These are phyloP conservation scores for Coptotermes formosanus DNA, from an alignment of 1,140 invertebrate genomes.

Conservation along the genomic window DNA sequence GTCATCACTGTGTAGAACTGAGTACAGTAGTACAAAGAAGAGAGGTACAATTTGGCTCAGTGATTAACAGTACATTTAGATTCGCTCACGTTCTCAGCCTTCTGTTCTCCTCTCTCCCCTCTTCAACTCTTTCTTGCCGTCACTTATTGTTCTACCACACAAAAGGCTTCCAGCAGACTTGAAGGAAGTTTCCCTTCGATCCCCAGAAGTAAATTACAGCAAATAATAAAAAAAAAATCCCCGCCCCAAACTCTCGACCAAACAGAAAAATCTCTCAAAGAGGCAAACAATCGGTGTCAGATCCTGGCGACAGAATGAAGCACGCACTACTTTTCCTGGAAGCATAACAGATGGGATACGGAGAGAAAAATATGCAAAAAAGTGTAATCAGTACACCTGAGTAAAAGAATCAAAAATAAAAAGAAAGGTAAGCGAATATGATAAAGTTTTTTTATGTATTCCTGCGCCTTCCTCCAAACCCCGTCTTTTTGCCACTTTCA, in stretches of 20 bases:
- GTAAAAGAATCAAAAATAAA: not conserved
- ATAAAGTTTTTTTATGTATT: not conserved
- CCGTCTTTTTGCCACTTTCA: not conserved
- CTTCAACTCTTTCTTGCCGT: not conserved
- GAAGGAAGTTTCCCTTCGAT: not conserved
- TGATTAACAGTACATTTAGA: constrained; percentile 1
- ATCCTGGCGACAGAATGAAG: not conserved
- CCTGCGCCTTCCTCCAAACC: too few relatives aligned
- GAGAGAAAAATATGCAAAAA: not conserved
- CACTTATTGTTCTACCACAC: constrained; percentile 5
- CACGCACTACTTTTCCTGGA: not conserved
- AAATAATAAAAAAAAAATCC: not conserved
- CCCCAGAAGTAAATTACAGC: constrained; percentile 7
- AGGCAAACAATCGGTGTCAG: constrained; percentile 9
- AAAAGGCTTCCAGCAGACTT: constrained; percentile 1
- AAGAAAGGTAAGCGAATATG: not conserved
- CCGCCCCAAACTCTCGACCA: not conserved
- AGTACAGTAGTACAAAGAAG: not conserved
- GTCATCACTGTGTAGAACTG: too few relatives aligned
- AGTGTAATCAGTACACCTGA: not conserved
- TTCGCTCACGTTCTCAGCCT: not conserved
- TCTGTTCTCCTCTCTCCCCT: not conserved
- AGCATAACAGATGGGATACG: not conserved
- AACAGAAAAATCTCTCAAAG: not conserved
- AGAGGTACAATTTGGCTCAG: not conserved